A percentile compares a stretch with the other conserved stretches of the same genome.
Evolutionary conservation across 2,113 vertebrate genomes (phyloP).

Genomic region (Psilopsiagon aurifrons): DNA sequence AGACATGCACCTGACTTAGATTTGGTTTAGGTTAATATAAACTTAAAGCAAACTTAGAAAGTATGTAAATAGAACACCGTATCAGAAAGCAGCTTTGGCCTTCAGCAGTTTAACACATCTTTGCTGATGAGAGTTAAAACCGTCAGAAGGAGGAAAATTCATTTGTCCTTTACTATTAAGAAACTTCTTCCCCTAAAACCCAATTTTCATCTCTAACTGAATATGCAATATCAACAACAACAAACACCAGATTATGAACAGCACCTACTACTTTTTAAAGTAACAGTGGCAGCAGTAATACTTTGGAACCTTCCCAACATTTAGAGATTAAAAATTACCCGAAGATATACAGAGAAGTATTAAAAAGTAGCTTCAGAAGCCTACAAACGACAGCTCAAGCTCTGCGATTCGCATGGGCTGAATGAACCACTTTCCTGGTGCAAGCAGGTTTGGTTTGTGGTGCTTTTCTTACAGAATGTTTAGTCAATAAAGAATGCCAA

Average conservation of each 20-base stretch:
- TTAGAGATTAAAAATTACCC: not conserved
- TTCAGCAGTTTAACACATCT: not conserved
- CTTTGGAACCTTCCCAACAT: not conserved
- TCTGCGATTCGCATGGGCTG: not conserved
- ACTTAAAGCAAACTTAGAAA: not conserved
- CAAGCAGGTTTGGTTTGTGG: not conserved
- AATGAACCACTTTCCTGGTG: not conserved
- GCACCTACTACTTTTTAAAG: not conserved
- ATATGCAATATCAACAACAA: not conserved
- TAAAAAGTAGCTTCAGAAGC: not conserved
- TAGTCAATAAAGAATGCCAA: slow-evolving; percentile 36
- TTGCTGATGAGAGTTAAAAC: not conserved
- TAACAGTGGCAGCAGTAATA: not conserved
- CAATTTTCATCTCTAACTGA: not conserved
- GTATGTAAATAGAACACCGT: not conserved
- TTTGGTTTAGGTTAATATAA: not conserved
- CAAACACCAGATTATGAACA: not conserved
- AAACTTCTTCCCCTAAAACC: not conserved
- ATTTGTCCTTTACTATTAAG: not conserved
- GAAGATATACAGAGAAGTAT: not conserved
- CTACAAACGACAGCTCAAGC: not conserved
- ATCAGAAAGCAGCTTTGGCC: not conserved
- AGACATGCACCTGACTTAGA: not conserved
- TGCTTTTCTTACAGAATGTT: not conserved
- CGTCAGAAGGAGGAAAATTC: not conserved